Base-by-base conservation (phyloP, 2,797 vertebrate species). In the Peromyscus attwateri region DNA sequence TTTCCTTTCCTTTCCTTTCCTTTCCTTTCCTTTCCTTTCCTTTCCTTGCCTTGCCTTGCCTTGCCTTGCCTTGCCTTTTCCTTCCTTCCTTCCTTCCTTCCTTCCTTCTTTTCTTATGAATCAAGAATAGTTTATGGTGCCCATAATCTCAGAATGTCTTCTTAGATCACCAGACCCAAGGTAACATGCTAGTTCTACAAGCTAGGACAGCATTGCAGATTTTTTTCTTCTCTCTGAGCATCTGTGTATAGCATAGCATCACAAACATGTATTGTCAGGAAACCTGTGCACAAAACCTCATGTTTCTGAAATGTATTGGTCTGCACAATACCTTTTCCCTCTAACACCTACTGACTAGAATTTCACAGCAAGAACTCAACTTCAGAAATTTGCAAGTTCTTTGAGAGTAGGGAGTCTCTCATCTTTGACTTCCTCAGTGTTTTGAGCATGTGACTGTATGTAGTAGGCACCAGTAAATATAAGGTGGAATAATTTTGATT, bases 301-400 rank as follows among this genome's bases (percentile, higher is more conserved):
- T 87, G 17, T 57, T 94, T 88, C 40, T 81, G 29, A 91, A 82
- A 89, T 31, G 13, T 70, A 83, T 79, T 95, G 87, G 14, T 70
- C 34, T 13, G 34, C 21, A 46, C 37, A 57, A 60, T 14, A 93
- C 29, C 4, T 62, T 82, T 95, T 93, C 21, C 2, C 19, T 60
- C 4, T 76, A 70, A 64, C 16, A 85, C 7, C 25, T 80, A 27
- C 46, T 81, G 64, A 68, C 6, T 85, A 75, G 11, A 34, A 66
- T 89, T 94, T 62, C 37, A 76, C 3, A 62, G 77, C 10, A 93
- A 89, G 25, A 89, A 64, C 29, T 64, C 37, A 46, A 46, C 85
- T 66, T 49, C 7, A 21, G 87, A 82, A 83, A 81, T 83, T 10
- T 66, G 10, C 31, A 64, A 66, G 34, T 29, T 87, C 52, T 76